Evolutionary conservation across 1,140 invertebrate species (phyloP), one percentile per base, ranked within the genome.

Genomic region (Octopus sinensis): DNA sequence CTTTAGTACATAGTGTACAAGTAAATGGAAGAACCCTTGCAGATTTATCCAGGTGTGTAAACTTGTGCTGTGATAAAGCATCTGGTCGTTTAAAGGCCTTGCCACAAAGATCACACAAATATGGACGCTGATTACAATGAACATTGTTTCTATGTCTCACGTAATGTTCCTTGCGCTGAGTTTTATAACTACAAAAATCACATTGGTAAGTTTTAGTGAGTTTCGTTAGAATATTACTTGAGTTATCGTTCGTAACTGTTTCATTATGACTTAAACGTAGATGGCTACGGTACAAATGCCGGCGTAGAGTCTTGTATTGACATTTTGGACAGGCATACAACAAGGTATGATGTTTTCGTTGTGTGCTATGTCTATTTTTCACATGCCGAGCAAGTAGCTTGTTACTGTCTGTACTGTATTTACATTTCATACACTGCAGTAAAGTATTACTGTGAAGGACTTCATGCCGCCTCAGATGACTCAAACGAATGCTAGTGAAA

Each of bases 71-170:
- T 73, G 86, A 87, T 43, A 92, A 83, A 1, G 90, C 88, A 84
- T 92, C 91, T 3, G 87, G 84, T 56, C 91, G 84, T 79, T 92
- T 92, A 84, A 92, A 92, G 0, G 89, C 86, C 82, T 89, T 90
- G 4, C 91, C 91, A 84, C 91, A 92, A 0, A 84, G 81, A 78
- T 92, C 90, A 86, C 91, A 92, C 2, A 92, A 85, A 81, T 88
- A 90, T 1, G 91, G 91, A 13, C 91, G 83, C 43, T 89, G 85
- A 17, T 86, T 86, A 17, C 85, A 84, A 82, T 92, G 91, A 17
- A 91, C 90, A 83, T 89, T 88, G 43, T 87, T 88, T 6, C 87
- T 80, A 79, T 92, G 91, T 13, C 91, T 82, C 4, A 88, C 81
- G 79, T 86, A 89, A 80, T 91, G 90, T 76, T 90, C 90, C 79